Percentiles rank a stretch among this genome's conserved stretches.
Conservation (phyloP, 2,113 vertebrate genomes). For the Astatoreochromis straeleni region DNA sequence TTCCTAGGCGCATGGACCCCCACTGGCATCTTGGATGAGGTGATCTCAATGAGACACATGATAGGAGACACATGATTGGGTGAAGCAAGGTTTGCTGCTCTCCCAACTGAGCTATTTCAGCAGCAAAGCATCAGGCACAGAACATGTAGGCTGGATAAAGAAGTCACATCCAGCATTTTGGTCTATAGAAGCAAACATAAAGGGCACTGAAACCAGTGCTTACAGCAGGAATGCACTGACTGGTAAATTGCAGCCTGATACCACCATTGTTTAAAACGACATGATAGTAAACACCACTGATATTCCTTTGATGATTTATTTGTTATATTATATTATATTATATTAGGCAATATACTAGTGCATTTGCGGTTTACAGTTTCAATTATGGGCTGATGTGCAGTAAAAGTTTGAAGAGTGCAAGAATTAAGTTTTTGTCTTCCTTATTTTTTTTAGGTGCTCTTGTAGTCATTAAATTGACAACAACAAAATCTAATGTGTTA, state of each 20-base stretch:
- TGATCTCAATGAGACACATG: neutral
- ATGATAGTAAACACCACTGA: neutral
- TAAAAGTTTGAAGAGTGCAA: neutral
- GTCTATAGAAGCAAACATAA: neutral
- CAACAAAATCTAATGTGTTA: neutral
- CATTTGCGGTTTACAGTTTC: neutral
- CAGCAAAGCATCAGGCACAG: neutral
- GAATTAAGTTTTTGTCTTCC: neutral
- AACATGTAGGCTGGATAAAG: neutral
- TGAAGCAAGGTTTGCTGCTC: neutral
- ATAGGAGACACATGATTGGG: neutral
- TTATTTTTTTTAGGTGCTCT: neutral
- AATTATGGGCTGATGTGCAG: neutral
- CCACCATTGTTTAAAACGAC: neutral
- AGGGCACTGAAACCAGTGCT: neutral
- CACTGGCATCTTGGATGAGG: neutral
- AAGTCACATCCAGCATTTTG: neutral
- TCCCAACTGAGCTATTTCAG: neutral
- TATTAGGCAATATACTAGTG: neutral
- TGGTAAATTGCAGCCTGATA: neutral
- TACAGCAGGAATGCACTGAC: neutral
- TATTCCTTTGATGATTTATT: neutral
- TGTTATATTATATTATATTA: neutral
- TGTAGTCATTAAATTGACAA: neutral
- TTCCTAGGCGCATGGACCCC: neutral